phyloP scores from a whole-genome alignment of 2,797 vertebrate species.

The Xenops minutus region DNA sequence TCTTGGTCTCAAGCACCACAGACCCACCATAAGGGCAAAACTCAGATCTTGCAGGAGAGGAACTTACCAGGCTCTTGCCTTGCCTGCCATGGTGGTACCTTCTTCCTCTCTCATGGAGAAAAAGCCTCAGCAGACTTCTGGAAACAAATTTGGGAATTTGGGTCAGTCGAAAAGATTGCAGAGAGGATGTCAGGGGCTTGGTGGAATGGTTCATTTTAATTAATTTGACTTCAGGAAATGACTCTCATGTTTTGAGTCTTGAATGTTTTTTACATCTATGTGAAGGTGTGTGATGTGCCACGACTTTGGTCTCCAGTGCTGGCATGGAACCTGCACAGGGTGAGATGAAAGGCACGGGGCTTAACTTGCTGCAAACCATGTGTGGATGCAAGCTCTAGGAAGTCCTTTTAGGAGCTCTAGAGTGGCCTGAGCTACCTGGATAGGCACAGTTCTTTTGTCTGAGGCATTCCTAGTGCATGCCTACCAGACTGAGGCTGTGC shows the following conservation, averaged over 20 bases:
- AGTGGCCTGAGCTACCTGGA: background rate
- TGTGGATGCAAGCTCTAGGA: background rate
- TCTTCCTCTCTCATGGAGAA: background rate
- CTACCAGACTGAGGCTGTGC: background rate
- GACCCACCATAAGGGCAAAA: background rate
- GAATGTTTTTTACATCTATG: background rate
- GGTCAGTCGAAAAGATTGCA: background rate
- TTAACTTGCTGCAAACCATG: background rate
- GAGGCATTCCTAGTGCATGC: background rate
- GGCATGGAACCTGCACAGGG: background rate
- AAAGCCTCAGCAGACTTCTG: background rate
- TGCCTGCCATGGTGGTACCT: background rate
- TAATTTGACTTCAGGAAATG: background rate
- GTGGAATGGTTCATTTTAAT: background rate
- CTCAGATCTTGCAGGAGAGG: background rate
- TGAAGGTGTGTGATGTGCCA: background rate
- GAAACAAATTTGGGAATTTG: background rate
- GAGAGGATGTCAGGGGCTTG: background rate
- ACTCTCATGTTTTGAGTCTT: background rate
- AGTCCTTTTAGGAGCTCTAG: background rate
- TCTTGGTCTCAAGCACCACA: background rate
- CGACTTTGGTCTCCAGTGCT: background rate
- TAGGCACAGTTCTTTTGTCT: background rate
- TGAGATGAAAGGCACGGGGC: rapidly evolving
- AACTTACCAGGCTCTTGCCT: background rate